Evolutionary conservation across 2,797 vertebrate species (phyloP).

Genomic region (Echeneis naucrates): DNA sequence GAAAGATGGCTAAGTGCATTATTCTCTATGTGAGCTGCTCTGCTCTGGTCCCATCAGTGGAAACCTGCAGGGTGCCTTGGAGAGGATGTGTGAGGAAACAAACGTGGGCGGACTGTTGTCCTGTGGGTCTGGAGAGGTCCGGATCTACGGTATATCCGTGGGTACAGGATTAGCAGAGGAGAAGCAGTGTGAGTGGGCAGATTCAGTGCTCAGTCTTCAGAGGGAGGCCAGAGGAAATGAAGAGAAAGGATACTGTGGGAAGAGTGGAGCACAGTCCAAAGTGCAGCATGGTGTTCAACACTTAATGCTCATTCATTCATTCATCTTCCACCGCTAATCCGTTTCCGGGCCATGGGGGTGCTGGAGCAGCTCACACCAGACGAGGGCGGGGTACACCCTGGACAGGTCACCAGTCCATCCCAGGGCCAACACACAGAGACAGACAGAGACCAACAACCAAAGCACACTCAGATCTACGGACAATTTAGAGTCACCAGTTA

Average conservation of each 20-base stretch:
- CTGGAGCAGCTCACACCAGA: too few relatives aligned
- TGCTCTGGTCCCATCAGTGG: constrained; percentile 26
- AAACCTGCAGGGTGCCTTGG: constrained; percentile 48
- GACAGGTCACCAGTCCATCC: too few relatives aligned
- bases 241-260: constrained; percentile 44
- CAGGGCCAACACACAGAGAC: too few relatives aligned
- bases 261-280: constrained; percentile 37
- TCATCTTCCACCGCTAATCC: too few relatives aligned
- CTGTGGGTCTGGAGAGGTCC: constrained; percentile 66
- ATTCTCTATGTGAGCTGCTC: constrained; percentile 28
- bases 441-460: too few relatives aligned
- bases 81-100: constrained; percentile 64
- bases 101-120: constrained; percentile 62
- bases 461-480: too few relatives aligned
- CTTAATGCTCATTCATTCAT: too few relatives aligned
- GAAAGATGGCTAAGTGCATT: constrained; percentile 32
- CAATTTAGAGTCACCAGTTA: too few relatives aligned
- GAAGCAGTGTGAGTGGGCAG: constrained; percentile 62
- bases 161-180: constrained; percentile 61
- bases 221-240: constrained; percentile 40
- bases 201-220: constrained; percentile 35
- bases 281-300: constrained; percentile 39
- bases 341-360: too few relatives aligned
- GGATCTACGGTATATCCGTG: constrained; percentile 48
- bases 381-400: too few relatives aligned